Percentiles rank a stretch among this genome's conserved stretches.
Conservation (phyloP, 35 echinoderm and acorn worm genomes). For the Ophioderma brevispina region DNA sequence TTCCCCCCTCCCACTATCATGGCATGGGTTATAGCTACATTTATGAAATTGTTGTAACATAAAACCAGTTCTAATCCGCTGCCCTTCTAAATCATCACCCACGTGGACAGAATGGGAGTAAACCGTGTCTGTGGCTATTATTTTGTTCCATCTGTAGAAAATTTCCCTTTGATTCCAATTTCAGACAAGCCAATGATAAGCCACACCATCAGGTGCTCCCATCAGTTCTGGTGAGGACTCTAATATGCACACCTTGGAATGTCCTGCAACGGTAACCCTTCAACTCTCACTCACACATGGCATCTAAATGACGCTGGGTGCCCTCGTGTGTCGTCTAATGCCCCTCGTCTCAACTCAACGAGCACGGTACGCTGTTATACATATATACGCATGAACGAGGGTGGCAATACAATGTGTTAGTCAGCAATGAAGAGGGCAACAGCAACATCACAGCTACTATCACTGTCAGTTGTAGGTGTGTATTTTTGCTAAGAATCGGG, state of each 20-base stretch:
- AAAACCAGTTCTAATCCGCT: no score
- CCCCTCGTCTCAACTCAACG: slow-evolving; percentile 39
- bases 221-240: slow-evolving; percentile 48
- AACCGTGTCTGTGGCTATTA: no score
- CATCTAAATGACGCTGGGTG: slow-evolving; percentile 41
- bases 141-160: no score
- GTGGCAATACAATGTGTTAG: slow-evolving; percentile 75
- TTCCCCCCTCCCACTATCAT: no score
- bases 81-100: no score
- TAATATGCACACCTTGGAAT: slow-evolving; percentile 47
- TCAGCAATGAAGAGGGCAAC: slow-evolving; percentile 65
- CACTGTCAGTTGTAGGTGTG: slow-evolving; percentile 55
- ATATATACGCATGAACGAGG: slow-evolving; percentile 56
- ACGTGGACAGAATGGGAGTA: no score
- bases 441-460: slow-evolving; percentile 57
- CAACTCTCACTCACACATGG: slow-evolving; percentile 66
- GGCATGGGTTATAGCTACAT: no score
- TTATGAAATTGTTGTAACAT: no score
- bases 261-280: slow-evolving; percentile 74
- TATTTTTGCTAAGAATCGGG: no score
- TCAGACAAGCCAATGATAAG: slow-evolving; percentile 76
- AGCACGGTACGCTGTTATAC: slow-evolving; percentile 62
- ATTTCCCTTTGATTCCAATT: no score
- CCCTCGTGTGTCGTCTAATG: neutral
- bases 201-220: slow-evolving; percentile 19